A percentile compares a stretch with the other conserved stretches of the same genome.
Conservation (phyloP, 2,888 invertebrate species). For the Calliscelio sp. region DNA sequence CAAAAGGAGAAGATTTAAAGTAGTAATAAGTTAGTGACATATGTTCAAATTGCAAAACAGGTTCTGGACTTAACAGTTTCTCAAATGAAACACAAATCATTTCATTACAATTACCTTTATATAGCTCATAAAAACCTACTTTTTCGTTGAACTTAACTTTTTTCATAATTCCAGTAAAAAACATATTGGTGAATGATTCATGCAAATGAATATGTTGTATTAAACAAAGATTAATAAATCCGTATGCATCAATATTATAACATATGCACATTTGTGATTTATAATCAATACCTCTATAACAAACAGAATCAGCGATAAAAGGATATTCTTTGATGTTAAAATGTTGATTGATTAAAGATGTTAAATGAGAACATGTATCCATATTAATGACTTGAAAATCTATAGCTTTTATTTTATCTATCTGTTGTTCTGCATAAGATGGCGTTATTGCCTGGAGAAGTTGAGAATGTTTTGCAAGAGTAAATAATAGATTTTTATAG, state of each 20-base stretch:
- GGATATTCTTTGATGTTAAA: constrained; percentile 20
- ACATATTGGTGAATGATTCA: constrained; percentile 7
- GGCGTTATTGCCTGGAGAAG: constrained; percentile 5
- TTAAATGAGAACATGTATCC: neutral
- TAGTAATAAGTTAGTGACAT: constrained; percentile 24
- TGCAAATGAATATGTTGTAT: constrained; percentile 19
- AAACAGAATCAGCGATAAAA: constrained; percentile 1
- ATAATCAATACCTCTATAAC: constrained; percentile 26
- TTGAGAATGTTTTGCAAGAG: constrained; percentile 14
- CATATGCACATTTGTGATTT: constrained; percentile 8
- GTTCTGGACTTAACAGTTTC: constrained; percentile 14
- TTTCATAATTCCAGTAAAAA: constrained; percentile 19
- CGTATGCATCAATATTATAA: constrained; percentile 20
- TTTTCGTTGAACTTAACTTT: constrained; percentile 26
- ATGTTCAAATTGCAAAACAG: constrained; percentile 27
- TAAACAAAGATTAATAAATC: constrained; percentile 23
- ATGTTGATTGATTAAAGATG: neutral
- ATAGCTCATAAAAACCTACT: constrained; percentile 21
- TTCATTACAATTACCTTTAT: neutral
- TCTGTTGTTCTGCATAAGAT: constrained; percentile 4
- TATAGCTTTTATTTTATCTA: constrained; percentile 9
- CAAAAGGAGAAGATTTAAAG: constrained; percentile 27
- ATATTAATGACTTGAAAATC: constrained; percentile 19
- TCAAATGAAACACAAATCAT: constrained; percentile 34
- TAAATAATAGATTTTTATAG: constrained; percentile 20